Conservation (phyloP, 2,113 vertebrate species). For the Sander lucioperca region DNA sequence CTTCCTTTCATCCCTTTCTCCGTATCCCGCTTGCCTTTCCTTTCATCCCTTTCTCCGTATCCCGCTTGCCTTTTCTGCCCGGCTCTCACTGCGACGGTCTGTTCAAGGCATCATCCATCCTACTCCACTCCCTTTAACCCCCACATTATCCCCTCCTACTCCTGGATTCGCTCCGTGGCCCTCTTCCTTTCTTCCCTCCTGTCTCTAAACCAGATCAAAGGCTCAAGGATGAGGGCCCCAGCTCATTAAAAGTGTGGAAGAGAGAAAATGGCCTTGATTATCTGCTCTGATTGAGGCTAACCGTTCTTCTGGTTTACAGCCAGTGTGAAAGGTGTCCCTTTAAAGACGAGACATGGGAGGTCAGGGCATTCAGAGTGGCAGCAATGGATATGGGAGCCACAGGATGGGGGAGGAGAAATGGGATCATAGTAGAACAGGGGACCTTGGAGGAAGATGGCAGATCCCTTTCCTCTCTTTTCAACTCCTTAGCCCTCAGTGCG, state of each 20-base stretch:
- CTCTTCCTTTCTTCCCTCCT: conserved; percentile 7
- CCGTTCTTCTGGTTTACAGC: conserved; percentile 48
- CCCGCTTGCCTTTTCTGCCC: background rate
- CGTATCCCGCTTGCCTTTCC: background rate
- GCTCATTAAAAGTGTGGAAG: conserved; percentile 76
- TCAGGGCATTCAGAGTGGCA: conserved; percentile 58
- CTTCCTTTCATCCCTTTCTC: conserved; percentile 44
- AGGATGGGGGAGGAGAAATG: conserved; percentile 20
- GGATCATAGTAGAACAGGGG: conserved; percentile 42
- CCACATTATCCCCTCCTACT: conserved; percentile 31
- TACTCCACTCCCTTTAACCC: conserved; percentile 9
- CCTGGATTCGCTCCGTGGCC: conserved; percentile 42
- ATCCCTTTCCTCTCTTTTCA: conserved; percentile 62
- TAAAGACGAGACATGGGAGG: conserved; percentile 63
- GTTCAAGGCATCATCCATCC: conserved; percentile 45
- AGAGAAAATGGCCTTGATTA: conserved; percentile 78
- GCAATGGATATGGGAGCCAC: conserved; percentile 43
- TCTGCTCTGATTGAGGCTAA: conserved; percentile 74
- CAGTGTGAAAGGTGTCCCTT: conserved; percentile 47
- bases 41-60: conserved; percentile 42
- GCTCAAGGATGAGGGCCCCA: conserved; percentile 43
- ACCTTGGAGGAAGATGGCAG: conserved; percentile 57
- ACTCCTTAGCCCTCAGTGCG: background rate
- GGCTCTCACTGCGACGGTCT: conserved; percentile 30
- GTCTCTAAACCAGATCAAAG: conserved; percentile 76